Base-by-base conservation (phyloP, 1,140 invertebrate genomes). In the Periplaneta americana region DNA sequence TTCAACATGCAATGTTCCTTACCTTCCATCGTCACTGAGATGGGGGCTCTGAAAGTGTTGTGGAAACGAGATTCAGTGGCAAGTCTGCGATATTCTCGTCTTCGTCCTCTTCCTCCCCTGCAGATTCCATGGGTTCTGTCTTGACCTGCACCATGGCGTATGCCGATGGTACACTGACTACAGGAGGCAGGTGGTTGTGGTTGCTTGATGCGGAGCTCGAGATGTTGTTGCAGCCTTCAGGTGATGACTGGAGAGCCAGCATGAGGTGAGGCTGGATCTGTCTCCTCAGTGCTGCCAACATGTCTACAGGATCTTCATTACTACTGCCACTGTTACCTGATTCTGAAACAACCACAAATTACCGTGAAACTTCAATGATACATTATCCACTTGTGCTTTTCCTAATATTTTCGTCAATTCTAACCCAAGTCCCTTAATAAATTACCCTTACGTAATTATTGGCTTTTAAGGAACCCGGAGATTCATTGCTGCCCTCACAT, bases 261-360 rank as follows among this genome's bases (percentile, higher is more conserved):
- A 93, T 90, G 77, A 93, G 85, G 83, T 92, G 92, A 39, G 92
- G 92, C 83, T 93, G 92, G 84, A 93, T 91, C 86, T 92, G 91
- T 32, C 91, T 88, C 13, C 92, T 89, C 82, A 93, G 86, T 75
- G 92, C 92, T 39, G 90, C 91, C 82, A 93, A 86, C 90, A 93
- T 92, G n/a, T 92, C 91, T 57, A 91, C 91, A 84, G 87, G 89
- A 82, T 89, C 84, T 78, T 85, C 85, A 34, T 31, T 34, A 57
- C 86, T 82, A 11, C 83, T 35, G 15, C 86, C 86, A 34, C 66
- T 74, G 35, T 75, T 75, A 28, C 57, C 66, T 34, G 79, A 34
- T 39, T 78, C 76, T 78, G 15, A 17, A 36, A 78, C 22, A 78
- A 15, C 39, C 6, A 15, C 15, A 13, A n/a, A 48, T 48, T 5